phyloP scores from a whole-genome alignment of 2,113 vertebrate genomes.

The Pituophis catenifer region DNA sequence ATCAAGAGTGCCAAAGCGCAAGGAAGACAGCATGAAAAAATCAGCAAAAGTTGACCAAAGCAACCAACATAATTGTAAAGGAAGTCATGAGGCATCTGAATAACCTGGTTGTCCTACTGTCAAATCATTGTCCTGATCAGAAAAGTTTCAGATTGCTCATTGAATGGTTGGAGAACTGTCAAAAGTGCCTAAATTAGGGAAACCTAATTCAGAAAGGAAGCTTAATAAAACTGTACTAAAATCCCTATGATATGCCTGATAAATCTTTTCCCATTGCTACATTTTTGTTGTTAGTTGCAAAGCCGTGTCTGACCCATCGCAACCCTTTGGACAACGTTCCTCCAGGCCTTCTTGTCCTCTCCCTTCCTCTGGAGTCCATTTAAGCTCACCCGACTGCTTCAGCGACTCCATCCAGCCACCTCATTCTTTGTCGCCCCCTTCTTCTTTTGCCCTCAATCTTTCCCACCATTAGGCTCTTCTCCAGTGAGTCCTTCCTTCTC shows the following conservation, averaged over 20 bases:
- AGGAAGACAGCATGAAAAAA: neutral
- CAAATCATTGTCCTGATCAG: neutral
- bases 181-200: neutral
- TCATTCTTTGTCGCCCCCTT: too few relatives aligned
- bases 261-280: neutral
- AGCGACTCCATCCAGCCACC: too few relatives aligned
- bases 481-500: too few relatives aligned
- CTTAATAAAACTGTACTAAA: neutral
- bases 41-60: neutral
- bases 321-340: too few relatives aligned
- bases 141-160: neutral
- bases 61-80: neutral
- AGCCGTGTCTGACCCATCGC: too few relatives aligned
- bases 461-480: too few relatives aligned
- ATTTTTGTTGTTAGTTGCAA: too few relatives aligned
- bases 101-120: neutral
- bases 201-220: neutral
- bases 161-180: neutral
- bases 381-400: too few relatives aligned
- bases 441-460: too few relatives aligned
- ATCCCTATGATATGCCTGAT: slow-evolving; percentile 24
- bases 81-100: neutral
- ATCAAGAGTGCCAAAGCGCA: neutral
- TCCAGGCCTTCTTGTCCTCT: too few relatives aligned
- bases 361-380: too few relatives aligned